Conservation (phyloP, 2,797 vertebrate genomes). For the Eurystomus glaucurus region DNA sequence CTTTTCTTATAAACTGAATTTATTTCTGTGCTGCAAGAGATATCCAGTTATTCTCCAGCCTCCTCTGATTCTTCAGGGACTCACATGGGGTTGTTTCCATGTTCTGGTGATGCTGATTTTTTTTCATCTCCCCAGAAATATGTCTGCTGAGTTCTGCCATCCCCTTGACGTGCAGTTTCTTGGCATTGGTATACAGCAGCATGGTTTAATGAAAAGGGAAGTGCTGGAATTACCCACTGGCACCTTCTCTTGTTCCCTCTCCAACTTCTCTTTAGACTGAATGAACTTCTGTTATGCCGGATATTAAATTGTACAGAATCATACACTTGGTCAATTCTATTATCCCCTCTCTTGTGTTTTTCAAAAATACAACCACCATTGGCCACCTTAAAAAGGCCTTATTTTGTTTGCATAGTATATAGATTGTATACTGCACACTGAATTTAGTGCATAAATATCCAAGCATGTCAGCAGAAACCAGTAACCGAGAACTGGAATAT, state of each 20-base stretch:
- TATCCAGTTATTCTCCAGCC: background rate
- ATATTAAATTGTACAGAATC: slow-evolving; percentile 40
- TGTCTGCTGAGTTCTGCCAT: background rate
- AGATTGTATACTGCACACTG: background rate
- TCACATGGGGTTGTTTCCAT: background rate
- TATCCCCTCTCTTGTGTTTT: background rate
- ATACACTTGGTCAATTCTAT: background rate
- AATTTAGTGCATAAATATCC: background rate
- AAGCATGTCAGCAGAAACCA: background rate
- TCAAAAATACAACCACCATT: background rate
- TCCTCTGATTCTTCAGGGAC: background rate
- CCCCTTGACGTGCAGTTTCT: background rate
- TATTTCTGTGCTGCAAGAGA: background rate
- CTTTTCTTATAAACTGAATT: background rate
- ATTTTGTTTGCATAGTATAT: background rate
- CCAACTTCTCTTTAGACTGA: slow-evolving; percentile 22
- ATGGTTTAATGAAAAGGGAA: background rate
- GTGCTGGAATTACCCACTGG: background rate
- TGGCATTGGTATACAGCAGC: background rate
- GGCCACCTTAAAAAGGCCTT: background rate
- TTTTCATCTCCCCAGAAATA: background rate
- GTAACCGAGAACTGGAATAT: background rate
- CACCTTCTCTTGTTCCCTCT: background rate
- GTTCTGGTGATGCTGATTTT: background rate
- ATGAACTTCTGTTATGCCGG: background rate